Conservation (phyloP, 2,888 invertebrate genomes). For the Callyntrura guangdongensis region DNA sequence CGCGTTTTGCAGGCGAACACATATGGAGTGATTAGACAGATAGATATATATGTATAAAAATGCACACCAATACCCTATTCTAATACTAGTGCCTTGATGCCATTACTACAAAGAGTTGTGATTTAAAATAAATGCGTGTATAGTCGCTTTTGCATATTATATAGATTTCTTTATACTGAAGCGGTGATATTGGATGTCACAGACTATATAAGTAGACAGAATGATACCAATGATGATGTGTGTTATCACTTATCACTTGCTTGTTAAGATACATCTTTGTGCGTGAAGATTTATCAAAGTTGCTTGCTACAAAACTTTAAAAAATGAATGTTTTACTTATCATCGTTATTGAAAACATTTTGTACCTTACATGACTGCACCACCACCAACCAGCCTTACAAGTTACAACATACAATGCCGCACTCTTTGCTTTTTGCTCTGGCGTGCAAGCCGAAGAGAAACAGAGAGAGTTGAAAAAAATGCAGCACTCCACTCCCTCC, state of each 20-base stretch:
- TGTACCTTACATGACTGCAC: slow-evolving; percentile 64
- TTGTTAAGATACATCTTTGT: slow-evolving; percentile 40
- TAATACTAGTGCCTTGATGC: neutral
- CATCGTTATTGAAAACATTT: slow-evolving; percentile 58
- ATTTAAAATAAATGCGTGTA: neutral
- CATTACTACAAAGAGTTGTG: neutral
- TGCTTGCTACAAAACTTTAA: slow-evolving; percentile 10
- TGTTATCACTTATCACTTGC: slow-evolving; percentile 37
- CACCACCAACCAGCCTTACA: slow-evolving; percentile 6
- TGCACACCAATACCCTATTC: neutral
- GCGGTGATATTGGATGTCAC: slow-evolving; percentile 39
- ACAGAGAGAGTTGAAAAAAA: slow-evolving; percentile 1
- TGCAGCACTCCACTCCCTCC: slow-evolving; percentile 71
- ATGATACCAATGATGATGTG: slow-evolving; percentile 41
- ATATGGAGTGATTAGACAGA: slow-evolving; percentile 45
- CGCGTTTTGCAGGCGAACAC: slow-evolving; percentile 5
- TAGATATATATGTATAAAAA: slow-evolving; percentile 20
- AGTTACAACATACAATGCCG: neutral
- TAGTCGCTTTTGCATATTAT: neutral
- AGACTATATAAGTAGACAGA: neutral
- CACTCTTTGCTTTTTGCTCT: neutral
- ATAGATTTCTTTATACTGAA: neutral
- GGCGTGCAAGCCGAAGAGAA: neutral
- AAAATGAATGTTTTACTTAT: slow-evolving; percentile 66
- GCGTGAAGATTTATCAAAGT: slow-evolving; percentile 59